Conservation (phyloP, 2,113 vertebrate species). For the Plestiodon gilberti region DNA sequence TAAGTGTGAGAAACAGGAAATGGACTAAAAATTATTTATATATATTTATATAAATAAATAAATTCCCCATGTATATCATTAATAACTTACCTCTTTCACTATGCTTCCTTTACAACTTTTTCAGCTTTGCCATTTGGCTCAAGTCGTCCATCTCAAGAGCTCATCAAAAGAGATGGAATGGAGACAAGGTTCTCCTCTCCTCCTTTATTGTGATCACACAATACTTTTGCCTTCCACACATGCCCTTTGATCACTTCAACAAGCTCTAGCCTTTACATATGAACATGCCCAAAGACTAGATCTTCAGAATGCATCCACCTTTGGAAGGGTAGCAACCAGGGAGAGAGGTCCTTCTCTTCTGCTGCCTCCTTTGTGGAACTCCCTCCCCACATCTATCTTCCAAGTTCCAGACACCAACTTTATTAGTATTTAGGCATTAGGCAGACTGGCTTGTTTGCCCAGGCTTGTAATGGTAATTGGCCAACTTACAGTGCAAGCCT, state of each 20-base stretch:
- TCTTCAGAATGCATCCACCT: not conserved
- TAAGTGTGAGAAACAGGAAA: slow-evolving; percentile 36
- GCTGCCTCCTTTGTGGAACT: not conserved
- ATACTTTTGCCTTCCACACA: not conserved
- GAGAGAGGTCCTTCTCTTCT: not conserved
- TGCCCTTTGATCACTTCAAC: too few species aligned
- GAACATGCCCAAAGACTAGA: not conserved
- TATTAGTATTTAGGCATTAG: not conserved
- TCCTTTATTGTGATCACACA: too few species aligned
- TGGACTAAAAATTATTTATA: too few species aligned
- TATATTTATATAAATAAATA: too few species aligned
- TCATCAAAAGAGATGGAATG: not conserved
- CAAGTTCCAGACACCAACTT: not conserved
- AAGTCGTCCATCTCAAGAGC: too few species aligned
- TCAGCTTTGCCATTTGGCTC: not conserved
- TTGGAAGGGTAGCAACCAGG: not conserved
- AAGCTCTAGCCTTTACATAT: not conserved
- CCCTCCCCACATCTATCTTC: not conserved
- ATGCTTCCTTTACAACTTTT: not conserved
- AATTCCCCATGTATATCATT: not conserved
- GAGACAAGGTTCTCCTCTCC: not conserved
- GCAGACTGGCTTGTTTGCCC: not conserved
- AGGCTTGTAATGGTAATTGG: not conserved
- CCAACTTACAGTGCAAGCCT: not conserved
- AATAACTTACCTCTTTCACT: not conserved